phyloP scores from a whole-genome alignment of 2,113 vertebrate genomes.

The Turnix velox region DNA sequence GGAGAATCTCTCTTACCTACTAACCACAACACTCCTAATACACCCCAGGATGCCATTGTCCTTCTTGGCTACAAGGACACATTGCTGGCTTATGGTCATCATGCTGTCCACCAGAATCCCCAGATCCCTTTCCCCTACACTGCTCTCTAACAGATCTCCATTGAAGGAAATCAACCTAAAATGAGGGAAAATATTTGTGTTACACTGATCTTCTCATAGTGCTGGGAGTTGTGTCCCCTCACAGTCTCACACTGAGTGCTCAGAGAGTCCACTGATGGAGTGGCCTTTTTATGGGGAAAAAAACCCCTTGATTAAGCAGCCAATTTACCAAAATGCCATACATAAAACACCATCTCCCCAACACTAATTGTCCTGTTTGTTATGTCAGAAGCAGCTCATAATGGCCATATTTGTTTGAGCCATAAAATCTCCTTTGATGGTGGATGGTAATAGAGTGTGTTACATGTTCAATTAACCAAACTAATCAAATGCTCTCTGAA shows the following conservation, averaged over 20 bases:
- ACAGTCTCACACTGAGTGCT: neutral
- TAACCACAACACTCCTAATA: too few relatives aligned
- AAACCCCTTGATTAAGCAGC: constrained; percentile 2
- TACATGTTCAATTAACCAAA: constrained; percentile 60
- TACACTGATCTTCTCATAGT: neutral
- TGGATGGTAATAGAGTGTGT: constrained; percentile 27
- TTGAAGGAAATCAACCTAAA: constrained; percentile 34
- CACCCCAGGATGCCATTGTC: too few relatives aligned
- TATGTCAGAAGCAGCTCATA: constrained; percentile 55
- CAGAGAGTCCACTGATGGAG: neutral
- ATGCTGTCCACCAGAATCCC: too few relatives aligned
- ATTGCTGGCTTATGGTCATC: too few relatives aligned
- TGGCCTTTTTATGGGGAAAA: neutral
- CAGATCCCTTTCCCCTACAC: too few relatives aligned
- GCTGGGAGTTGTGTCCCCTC: neutral
- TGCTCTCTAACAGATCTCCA: too few relatives aligned
- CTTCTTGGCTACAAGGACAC: too few relatives aligned
- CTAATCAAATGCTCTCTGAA: constrained; percentile 2
- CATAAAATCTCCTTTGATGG: constrained; percentile 30
- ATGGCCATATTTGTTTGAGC: constrained; percentile 48
- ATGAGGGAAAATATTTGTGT: neutral
- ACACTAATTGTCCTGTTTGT: constrained; percentile 38
- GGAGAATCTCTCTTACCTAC: too few relatives aligned
- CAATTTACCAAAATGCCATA: constrained; percentile 47
- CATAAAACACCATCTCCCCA: constrained; percentile 6